Evolutionary conservation across 1,140 invertebrate species (phyloP).

Genomic region (Temnothorax longispinosus): DNA sequence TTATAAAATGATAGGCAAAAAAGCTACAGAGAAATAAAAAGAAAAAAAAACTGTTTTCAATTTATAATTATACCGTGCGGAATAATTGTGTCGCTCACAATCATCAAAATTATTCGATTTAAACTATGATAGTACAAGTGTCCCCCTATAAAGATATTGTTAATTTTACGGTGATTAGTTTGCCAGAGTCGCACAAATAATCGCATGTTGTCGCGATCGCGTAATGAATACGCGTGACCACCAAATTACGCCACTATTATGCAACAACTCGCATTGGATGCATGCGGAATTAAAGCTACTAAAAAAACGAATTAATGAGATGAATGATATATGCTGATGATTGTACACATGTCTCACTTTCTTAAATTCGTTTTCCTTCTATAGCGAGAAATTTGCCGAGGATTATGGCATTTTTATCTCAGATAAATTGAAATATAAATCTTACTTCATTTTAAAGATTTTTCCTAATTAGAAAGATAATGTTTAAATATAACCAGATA

Average conservation of each 20-base stretch:
- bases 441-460: not conserved
- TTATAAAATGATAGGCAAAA: not conserved
- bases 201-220: not conserved
- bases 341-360: not conserved
- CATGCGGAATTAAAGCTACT: not conserved
- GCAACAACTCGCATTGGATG: not conserved
- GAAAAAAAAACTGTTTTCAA: not conserved
- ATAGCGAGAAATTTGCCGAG: not conserved
- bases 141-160: not conserved
- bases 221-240: not conserved
- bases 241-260: slow-evolving; percentile 10
- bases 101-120: not conserved
- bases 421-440: not conserved
- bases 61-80: not conserved
- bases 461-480: not conserved
- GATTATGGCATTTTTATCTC: not conserved
- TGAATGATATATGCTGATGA: not conserved
- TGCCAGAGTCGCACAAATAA: not conserved
- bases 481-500: not conserved
- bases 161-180: slow-evolving; percentile 5
- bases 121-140: not conserved
- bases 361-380: not conserved
- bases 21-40: not conserved
- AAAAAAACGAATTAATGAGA: not conserved
- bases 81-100: not conserved